Percentiles rank a stretch among this genome's conserved stretches.
Evolutionary conservation across 1,140 invertebrate species (phyloP).

Genomic region (Limonius californicus): DNA sequence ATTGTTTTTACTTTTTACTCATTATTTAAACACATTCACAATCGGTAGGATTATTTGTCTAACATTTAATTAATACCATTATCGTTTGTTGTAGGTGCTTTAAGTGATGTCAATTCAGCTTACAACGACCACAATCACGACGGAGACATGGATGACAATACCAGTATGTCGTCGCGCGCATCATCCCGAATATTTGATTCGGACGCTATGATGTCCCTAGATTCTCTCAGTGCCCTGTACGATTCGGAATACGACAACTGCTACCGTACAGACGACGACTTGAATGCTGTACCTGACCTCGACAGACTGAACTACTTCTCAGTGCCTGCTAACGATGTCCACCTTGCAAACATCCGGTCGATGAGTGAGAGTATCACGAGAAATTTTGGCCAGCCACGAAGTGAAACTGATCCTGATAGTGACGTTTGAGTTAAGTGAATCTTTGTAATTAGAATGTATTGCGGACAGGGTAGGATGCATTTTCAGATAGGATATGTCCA

Average conservation of each 20-base stretch:
- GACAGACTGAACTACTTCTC: slow-evolving; percentile 47
- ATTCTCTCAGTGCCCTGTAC: slow-evolving; percentile 76
- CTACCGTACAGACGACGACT: slow-evolving; percentile 49
- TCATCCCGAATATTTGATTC: slow-evolving; percentile 74
- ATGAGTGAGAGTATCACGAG: slow-evolving; percentile 71
- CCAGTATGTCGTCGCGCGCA: slow-evolving; percentile 71
- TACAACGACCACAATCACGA: slow-evolving; percentile 71
- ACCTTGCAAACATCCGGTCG: slow-evolving; percentile 70
- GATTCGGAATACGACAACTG: slow-evolving; percentile 79
- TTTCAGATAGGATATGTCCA: background rate
- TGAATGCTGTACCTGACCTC: slow-evolving; percentile 44
- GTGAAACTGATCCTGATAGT: slow-evolving; percentile 61
- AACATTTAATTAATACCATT: too few relatives aligned
- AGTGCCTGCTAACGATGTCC: slow-evolving; percentile 60
- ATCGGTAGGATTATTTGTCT: too few relatives aligned
- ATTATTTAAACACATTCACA: too few relatives aligned
- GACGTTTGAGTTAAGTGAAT: slow-evolving; percentile 49
- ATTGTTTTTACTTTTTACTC: background rate
- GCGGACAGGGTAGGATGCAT: background rate
- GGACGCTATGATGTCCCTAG: slow-evolving; percentile 69
- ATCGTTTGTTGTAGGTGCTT: too few relatives aligned
- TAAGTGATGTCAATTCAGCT: slow-evolving; percentile 82
- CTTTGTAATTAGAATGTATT: background rate
- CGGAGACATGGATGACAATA: slow-evolving; percentile 72
- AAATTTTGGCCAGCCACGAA: slow-evolving; percentile 66